Evolutionary conservation across 1,140 invertebrate species (phyloP).

Genomic region (Bombus haemorrhoidalis): DNA sequence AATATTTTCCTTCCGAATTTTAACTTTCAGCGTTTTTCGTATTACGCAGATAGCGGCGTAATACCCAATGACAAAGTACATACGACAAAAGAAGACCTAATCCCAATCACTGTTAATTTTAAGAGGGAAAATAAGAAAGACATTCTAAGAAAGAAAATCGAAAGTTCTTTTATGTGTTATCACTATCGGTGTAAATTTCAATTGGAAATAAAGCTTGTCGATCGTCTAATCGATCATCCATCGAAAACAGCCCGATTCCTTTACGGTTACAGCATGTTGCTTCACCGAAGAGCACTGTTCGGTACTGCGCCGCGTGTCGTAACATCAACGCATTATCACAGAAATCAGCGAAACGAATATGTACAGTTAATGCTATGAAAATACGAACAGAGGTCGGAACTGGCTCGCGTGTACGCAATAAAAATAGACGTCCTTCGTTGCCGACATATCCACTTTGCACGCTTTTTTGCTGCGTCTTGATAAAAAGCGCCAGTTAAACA

Average conservation of each 20-base stretch:
- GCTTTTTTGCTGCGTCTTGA: not conserved
- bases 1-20: too few relatives aligned
- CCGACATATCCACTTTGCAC: not conserved
- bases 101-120: not conserved
- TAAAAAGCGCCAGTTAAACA: not conserved
- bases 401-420: conserved; percentile 6
- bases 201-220: not conserved
- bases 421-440: conserved; percentile 48
- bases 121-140: fast-evolving
- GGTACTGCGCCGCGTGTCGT: conserved; percentile 37
- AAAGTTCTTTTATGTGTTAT: too few relatives aligned
- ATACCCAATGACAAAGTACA: too few relatives aligned
- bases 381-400: conserved; percentile 42
- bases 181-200: too few relatives aligned
- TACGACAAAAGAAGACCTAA: not conserved
- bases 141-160: not conserved
- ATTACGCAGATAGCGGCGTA: too few relatives aligned
- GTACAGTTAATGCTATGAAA: conserved; percentile 41
- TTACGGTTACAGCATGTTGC: conserved; percentile 29
- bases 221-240: not conserved
- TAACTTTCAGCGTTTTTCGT: too few relatives aligned
- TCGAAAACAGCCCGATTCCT: not conserved
- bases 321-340: conserved; percentile 42
- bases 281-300: conserved; percentile 8
- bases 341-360: conserved; percentile 38